These are phyloP conservation scores for Leptoclinus maculatus DNA, from an alignment of 2,797 vertebrate genomes.

Conservation along the genomic window DNA sequence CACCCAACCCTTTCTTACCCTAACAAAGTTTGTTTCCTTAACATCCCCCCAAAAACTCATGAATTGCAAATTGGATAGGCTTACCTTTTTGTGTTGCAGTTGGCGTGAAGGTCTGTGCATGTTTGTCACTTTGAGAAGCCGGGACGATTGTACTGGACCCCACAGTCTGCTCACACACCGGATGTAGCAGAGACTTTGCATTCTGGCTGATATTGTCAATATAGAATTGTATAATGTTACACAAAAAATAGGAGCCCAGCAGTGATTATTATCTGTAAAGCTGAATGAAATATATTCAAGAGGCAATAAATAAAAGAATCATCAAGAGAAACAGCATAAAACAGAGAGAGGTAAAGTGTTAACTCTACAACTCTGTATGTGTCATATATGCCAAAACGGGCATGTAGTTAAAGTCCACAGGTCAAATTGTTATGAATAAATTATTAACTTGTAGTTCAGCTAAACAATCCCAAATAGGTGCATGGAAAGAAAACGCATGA, in stretches of 20 bases:
- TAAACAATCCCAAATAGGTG: neutral
- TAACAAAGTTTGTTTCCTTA: neutral
- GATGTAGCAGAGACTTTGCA: slow-evolving; percentile 32
- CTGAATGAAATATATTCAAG: neutral
- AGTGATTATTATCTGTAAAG: neutral
- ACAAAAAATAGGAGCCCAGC: neutral
- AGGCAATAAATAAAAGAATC: neutral
- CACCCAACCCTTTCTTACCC: neutral
- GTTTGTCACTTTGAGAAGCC: slow-evolving; percentile 10
- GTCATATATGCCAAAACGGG: neutral
- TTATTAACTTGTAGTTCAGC: slow-evolving; percentile 10
- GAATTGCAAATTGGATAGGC: neutral
- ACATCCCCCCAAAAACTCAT: neutral
- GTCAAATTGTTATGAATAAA: slow-evolving; percentile 1
- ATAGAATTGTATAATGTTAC: neutral
- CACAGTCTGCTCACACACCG: slow-evolving; percentile 24
- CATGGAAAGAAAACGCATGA: neutral
- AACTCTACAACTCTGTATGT: neutral
- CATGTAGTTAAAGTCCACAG: slow-evolving; percentile 10
- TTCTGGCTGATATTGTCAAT: slow-evolving; percentile 8
- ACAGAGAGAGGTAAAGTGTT: neutral
- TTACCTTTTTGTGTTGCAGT: slow-evolving; percentile 41
- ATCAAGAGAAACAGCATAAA: neutral
- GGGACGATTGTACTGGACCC: neutral
- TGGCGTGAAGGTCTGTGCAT: slow-evolving; percentile 15